phyloP scores from a whole-genome alignment of 1,140 invertebrate species.

The Drosophila bifasciata region DNA sequence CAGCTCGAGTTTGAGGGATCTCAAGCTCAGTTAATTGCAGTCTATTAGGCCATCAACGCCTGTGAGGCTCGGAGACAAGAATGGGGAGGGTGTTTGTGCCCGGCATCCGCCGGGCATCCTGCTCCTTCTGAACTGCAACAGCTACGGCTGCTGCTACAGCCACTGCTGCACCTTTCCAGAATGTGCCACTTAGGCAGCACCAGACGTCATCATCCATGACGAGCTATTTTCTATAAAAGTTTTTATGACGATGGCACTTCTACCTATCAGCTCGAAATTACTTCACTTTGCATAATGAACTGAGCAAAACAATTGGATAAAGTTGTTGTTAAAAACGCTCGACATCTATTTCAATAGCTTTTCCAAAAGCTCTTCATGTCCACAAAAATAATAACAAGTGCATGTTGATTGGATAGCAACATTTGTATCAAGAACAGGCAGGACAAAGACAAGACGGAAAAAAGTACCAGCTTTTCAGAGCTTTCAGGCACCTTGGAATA shows the following conservation, averaged over 20 bases:
- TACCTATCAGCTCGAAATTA: slow-evolving; percentile 66
- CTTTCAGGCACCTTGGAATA: slow-evolving; percentile 52
- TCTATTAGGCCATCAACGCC: slow-evolving; percentile 81
- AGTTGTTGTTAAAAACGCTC: slow-evolving; percentile 25
- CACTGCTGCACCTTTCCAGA: neutral
- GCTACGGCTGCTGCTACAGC: too few species aligned
- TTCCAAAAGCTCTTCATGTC: slow-evolving; percentile 46
- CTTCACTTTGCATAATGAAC: slow-evolving; percentile 75
- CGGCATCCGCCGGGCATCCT: slow-evolving; percentile 74
- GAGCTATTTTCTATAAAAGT: slow-evolving; percentile 57
- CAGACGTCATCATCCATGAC: slow-evolving; percentile 38
- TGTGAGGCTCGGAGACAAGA: slow-evolving; percentile 53
- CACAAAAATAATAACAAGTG: slow-evolving; percentile 58
- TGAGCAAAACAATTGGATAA: slow-evolving; percentile 37
- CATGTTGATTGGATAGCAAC: slow-evolving; percentile 31
- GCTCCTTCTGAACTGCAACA: slow-evolving; percentile 56
- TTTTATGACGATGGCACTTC: slow-evolving; percentile 33
- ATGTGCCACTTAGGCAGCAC: slow-evolving; percentile 58
- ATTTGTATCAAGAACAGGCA: slow-evolving; percentile 49
- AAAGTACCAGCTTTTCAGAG: slow-evolving; percentile 31
- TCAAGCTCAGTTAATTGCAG: slow-evolving; percentile 77
- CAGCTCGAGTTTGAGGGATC: slow-evolving; percentile 6
- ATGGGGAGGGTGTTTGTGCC: slow-evolving; percentile 13
- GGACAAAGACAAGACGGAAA: slow-evolving; percentile 24
- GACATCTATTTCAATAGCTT: neutral